These are phyloP conservation scores for Typhlomys cinereus DNA, from an alignment of 2,113 vertebrate species.

Conservation along the genomic window DNA sequence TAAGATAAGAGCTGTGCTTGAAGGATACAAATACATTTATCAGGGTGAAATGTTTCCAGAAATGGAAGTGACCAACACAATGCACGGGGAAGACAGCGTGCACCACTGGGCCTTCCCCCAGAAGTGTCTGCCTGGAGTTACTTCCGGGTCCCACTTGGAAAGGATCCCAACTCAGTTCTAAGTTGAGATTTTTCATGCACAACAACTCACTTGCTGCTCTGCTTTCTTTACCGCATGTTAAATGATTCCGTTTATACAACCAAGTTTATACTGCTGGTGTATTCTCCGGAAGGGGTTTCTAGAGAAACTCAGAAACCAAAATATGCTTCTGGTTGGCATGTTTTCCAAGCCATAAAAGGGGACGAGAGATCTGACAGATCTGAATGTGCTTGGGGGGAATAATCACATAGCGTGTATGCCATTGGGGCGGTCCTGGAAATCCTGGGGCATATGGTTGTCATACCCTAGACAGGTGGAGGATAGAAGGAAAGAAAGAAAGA, in stretches of 20 bases:
- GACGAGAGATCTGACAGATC: not conserved
- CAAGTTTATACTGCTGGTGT: not conserved
- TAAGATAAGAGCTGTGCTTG: not conserved
- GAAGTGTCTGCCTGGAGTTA: not conserved
- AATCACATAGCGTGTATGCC: not conserved
- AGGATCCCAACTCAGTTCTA: not conserved
- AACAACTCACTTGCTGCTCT: not conserved
- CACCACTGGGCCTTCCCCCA: not conserved
- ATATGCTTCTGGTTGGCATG: not conserved
- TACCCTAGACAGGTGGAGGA: not conserved
- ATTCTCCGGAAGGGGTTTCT: not conserved
- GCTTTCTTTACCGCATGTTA: not conserved
- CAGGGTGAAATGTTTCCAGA: conserved; percentile 32
- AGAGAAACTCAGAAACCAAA: conserved; percentile 5
- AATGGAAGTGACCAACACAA: not conserved
- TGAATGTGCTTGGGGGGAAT: not conserved
- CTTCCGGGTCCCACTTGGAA: not conserved
- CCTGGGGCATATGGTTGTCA: not conserved
- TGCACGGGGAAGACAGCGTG: not conserved
- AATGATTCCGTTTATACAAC: not conserved
- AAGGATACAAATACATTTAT: conserved; percentile 25
- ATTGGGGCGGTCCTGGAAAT: not conserved
- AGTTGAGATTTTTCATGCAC: conserved; percentile 18
- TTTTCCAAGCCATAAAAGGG: not conserved
- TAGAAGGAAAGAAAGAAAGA: not conserved